Percentiles rank a stretch among this genome's conserved stretches.
These are phyloP conservation scores for Ametastegia equiseti DNA, from an alignment of 2,888 invertebrate species.

Conservation along the genomic window DNA sequence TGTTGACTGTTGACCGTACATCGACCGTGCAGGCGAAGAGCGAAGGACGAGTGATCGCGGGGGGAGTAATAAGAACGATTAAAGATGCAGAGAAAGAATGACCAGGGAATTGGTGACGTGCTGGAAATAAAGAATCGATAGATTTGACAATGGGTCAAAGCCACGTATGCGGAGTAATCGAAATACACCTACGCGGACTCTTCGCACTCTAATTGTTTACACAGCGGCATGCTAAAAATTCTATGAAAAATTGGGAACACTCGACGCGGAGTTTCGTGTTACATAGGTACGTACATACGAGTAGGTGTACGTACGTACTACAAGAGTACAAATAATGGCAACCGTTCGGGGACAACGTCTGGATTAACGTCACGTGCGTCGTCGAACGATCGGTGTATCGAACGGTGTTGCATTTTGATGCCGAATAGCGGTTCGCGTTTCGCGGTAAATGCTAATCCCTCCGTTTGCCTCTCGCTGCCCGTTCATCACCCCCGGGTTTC, in stretches of 20 bases:
- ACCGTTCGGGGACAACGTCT: slow-evolving; percentile 1
- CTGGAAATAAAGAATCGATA: too few species aligned
- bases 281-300: slow-evolving; percentile 30
- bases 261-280: slow-evolving; percentile 46
- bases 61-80: too few species aligned
- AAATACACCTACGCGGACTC: too few species aligned
- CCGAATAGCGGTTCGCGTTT: slow-evolving; percentile 40
- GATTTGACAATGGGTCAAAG: too few species aligned
- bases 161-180: too few species aligned
- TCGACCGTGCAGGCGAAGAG: too few species aligned
- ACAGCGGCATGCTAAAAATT: slow-evolving; percentile 3
- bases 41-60: too few species aligned
- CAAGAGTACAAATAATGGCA: neutral
- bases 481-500: neutral
- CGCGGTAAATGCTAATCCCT: slow-evolving; percentile 29
- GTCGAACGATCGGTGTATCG: slow-evolving; percentile 42
- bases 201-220: neutral
- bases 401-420: slow-evolving; percentile 34
- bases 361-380: slow-evolving; percentile 31
- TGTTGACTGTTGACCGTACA: too few species aligned
- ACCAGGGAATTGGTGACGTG: too few species aligned
- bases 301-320: neutral
- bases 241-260: neutral
- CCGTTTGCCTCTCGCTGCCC: neutral
- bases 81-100: too few species aligned